phyloP scores from a whole-genome alignment of 2,797 vertebrate genomes.

The Lindbergichthys nudifrons region DNA sequence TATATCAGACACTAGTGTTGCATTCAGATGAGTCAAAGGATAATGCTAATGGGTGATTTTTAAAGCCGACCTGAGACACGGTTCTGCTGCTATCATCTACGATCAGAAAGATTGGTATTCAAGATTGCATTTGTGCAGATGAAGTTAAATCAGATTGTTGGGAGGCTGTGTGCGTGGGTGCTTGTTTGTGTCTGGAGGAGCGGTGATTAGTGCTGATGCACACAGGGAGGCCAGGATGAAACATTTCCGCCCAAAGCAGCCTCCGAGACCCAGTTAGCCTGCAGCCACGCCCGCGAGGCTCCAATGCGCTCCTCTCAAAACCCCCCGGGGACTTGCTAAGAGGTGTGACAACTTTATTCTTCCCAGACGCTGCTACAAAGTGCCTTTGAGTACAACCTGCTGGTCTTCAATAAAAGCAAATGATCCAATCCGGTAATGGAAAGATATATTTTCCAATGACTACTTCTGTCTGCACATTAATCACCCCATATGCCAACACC shows the following conservation, averaged over 20 bases:
- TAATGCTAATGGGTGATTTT: conserved; percentile 17
- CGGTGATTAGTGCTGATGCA: conserved; percentile 68
- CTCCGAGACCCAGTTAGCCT: conserved; percentile 64
- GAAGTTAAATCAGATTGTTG: conserved; percentile 46
- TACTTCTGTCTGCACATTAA: conserved; percentile 48
- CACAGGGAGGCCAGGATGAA: conserved; percentile 63
- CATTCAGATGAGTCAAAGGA: conserved; percentile 8
- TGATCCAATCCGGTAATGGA: conserved; percentile 63
- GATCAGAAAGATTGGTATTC: conserved; percentile 47
- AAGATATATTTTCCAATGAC: conserved; percentile 52
- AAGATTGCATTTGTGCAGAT: conserved; percentile 26
- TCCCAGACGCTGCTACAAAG: conserved; percentile 39
- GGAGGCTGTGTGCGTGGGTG: conserved; percentile 31
- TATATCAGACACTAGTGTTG: conserved; percentile 11
- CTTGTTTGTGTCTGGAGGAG: conserved; percentile 55
- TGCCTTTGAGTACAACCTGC: conserved; percentile 48
- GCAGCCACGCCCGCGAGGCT: conserved; percentile 71
- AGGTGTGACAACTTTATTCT: conserved; percentile 63
- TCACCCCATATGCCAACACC: conserved; percentile 41
- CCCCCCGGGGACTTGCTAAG: conserved; percentile 49
- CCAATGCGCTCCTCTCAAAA: conserved; percentile 42
- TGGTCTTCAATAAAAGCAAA: conserved; percentile 56
- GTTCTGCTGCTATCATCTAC: conserved; percentile 31
- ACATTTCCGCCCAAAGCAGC: conserved; percentile 69
- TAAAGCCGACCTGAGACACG: conserved; percentile 17